phyloP scores from a whole-genome alignment of 2,797 vertebrate genomes.

The Alca torda region DNA sequence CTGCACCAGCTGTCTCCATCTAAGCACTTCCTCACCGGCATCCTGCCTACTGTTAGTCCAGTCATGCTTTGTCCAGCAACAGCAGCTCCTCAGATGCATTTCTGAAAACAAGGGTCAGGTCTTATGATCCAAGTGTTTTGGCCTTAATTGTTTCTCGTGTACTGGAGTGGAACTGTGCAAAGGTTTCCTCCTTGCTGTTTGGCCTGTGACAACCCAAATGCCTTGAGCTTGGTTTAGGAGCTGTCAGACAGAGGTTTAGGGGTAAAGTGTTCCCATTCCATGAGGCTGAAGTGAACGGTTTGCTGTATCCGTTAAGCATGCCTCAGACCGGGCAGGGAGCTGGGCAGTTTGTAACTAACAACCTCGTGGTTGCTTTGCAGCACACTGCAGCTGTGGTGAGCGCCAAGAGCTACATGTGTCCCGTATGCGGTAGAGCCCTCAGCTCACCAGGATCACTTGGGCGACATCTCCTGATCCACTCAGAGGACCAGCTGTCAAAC shows the following conservation, averaged over 20 bases:
- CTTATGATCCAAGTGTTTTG: neutral
- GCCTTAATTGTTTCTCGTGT: neutral
- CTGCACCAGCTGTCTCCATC: neutral
- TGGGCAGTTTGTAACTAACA: neutral
- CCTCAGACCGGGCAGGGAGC: neutral
- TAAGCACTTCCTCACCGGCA: neutral
- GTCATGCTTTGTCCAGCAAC: neutral
- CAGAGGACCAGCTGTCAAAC: conserved; percentile 95
- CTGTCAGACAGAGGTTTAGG: neutral
- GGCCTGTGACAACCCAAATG: neutral
- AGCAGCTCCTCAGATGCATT: neutral
- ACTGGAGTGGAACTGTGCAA: neutral
- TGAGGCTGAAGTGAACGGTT: neutral
- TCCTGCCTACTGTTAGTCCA: neutral
- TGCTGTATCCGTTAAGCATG: neutral
- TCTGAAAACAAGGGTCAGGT: neutral
- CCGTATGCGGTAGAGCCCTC: conserved; percentile 94
- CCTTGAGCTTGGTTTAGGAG: neutral
- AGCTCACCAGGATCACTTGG: conserved; percentile 95
- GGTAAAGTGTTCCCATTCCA: neutral
- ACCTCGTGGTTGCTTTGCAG: conserved; percentile 75
- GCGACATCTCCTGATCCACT: conserved; percentile 96
- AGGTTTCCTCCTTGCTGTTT: neutral
- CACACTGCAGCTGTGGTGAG: conserved; percentile 91
- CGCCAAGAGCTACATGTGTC: conserved; percentile 95